A percentile compares a stretch with the other conserved stretches of the same genome.
Evolutionary conservation across 2,888 invertebrate species (phyloP).

Genomic region (Protophormia terraenovae): DNA sequence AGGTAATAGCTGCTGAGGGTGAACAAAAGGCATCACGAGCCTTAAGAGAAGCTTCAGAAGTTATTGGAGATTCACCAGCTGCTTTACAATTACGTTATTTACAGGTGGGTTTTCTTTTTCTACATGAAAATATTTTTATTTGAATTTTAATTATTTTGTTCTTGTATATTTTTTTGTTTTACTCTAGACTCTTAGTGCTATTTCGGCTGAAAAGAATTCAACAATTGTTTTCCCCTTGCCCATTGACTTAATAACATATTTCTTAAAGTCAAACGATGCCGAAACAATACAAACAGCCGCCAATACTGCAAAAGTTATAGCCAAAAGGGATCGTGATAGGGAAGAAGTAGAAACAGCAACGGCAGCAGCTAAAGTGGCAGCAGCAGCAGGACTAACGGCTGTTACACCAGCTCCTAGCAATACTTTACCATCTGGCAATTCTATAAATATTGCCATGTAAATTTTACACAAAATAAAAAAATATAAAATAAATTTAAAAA

Average conservation of each 20-base stretch:
- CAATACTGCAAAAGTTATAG: conserved; percentile 65
- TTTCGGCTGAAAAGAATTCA: conserved; percentile 98
- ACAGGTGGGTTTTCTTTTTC: conserved; percentile 84
- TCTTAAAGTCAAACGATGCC: conserved; percentile 84
- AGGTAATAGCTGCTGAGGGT: conserved; percentile 98
- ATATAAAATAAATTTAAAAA: not conserved
- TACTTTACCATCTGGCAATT: conserved; percentile 52
- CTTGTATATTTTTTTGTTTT: not conserved
- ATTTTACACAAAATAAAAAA: not conserved
- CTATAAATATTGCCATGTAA: conserved; percentile 64
- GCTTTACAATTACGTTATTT: conserved; percentile 97
- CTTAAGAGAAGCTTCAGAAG: conserved; percentile 96
- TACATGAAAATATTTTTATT: not conserved
- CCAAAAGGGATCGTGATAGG: conserved; percentile 45
- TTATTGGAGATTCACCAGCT: conserved; percentile 96
- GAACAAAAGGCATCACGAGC: conserved; percentile 97
- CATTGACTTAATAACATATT: conserved; percentile 90
- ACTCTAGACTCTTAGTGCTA: conserved; percentile 95
- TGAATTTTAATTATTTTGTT: not conserved
- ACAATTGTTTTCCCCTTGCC: conserved; percentile 98
- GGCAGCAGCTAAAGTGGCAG: conserved; percentile 21
- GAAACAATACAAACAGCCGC: conserved; percentile 73
- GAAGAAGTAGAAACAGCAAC: conserved; percentile 44
- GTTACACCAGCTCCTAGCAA: conserved; percentile 14
- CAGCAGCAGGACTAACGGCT: not conserved